Evolutionary conservation across 2,113 vertebrate genomes (phyloP).

Genomic region (Oreochromis niloticus): DNA sequence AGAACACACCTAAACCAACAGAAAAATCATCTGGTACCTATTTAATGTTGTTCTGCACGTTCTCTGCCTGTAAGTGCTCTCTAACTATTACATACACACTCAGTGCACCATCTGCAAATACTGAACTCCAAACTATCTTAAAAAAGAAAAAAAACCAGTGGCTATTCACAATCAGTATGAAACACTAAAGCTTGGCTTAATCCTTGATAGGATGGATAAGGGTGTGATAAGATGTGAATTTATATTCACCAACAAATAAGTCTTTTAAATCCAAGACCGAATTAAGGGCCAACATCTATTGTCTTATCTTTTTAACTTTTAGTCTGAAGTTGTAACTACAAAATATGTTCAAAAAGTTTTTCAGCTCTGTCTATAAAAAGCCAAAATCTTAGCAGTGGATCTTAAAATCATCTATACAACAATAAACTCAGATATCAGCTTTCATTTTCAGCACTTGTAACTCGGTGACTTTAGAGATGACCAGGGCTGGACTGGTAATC

Average conservation of each 20-base stretch:
- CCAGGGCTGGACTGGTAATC: neutral
- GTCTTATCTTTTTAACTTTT: neutral
- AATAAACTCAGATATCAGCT: neutral
- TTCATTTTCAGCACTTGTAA: neutral
- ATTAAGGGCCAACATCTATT: neutral
- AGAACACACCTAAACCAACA: neutral
- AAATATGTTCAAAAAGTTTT: neutral
- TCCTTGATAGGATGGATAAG: neutral
- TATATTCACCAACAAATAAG: neutral
- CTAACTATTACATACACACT: neutral
- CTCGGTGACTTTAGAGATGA: neutral
- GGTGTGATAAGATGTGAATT: neutral
- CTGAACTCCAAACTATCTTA: neutral
- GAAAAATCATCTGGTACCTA: neutral
- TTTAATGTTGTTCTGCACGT: neutral
- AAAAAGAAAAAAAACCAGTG: neutral
- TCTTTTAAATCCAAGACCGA: neutral
- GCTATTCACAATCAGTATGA: neutral
- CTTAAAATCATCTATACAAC: neutral
- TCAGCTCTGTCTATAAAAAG: neutral
- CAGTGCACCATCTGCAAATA: neutral
- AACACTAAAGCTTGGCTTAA: neutral
- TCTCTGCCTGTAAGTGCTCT: neutral
- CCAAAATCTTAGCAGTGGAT: neutral
- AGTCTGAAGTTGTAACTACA: neutral